phyloP scores from a whole-genome alignment of 2,888 invertebrate species.

The Tortricodes alternella region DNA sequence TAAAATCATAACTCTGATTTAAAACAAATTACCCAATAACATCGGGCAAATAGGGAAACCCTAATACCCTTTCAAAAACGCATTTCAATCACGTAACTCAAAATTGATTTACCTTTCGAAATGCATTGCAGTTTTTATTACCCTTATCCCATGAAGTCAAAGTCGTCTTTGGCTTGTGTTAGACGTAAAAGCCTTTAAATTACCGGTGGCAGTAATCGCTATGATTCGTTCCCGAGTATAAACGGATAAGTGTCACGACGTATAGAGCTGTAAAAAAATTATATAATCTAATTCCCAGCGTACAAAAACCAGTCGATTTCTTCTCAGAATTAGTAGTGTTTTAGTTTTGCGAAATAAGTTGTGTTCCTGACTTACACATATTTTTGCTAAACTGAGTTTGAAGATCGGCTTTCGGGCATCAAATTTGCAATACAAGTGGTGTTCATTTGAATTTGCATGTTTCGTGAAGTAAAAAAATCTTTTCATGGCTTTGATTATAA shows the following conservation, averaged over 20 bases:
- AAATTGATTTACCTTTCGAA: neutral
- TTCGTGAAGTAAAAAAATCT: too few relatives aligned
- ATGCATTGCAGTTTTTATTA: neutral
- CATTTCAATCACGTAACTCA: neutral
- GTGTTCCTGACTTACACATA: neutral
- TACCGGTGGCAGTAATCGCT: neutral
- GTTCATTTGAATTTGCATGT: neutral
- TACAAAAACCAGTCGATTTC: neutral
- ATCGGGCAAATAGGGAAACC: neutral
- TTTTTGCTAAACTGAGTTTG: neutral
- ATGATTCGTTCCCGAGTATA: neutral
- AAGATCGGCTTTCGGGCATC: neutral
- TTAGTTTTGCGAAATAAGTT: neutral
- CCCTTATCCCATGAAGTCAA: neutral
- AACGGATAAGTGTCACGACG: neutral
- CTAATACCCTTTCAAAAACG: neutral
- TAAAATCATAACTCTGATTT: too few relatives aligned
- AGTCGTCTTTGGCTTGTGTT: neutral
- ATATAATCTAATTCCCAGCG: neutral
- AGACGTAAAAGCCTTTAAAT: neutral
- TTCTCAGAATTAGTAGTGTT: neutral
- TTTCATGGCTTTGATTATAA: too few relatives aligned
- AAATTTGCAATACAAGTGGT: neutral
- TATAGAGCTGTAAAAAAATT: neutral
- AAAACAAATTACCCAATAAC: neutral